Percentiles rank a stretch among this genome's conserved stretches.
Evolutionary conservation across 2,888 invertebrate genomes (phyloP).

Genomic region (Furcula furcula): DNA sequence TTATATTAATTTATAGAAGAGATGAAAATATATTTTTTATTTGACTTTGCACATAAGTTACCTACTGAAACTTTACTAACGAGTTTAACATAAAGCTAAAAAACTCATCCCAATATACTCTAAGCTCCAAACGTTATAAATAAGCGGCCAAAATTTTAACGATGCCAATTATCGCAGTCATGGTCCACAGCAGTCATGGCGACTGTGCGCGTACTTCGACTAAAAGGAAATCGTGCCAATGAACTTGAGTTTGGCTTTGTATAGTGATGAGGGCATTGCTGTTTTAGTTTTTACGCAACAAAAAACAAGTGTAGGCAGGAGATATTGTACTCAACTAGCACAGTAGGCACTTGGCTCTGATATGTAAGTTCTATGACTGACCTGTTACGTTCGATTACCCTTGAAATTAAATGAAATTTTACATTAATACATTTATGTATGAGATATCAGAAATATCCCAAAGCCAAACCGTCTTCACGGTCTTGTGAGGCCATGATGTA

Average conservation of each 20-base stretch:
- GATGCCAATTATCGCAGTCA: conserved; percentile 54
- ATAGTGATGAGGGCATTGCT: conserved; percentile 45
- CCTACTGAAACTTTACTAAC: too few species aligned
- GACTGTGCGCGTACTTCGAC: conserved; percentile 43
- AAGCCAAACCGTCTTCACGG: too few species aligned
- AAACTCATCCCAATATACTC: too few species aligned
- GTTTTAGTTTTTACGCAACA: conserved; percentile 51
- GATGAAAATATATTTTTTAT: too few species aligned
- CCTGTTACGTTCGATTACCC: conserved; percentile 32
- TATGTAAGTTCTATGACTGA: conserved; percentile 17
- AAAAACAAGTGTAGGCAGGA: conserved; percentile 27
- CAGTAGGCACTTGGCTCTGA: conserved; percentile 8
- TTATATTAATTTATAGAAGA: too few species aligned
- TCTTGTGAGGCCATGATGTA: too few species aligned
- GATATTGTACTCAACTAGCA: conserved; percentile 17
- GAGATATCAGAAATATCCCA: conserved; percentile 10
- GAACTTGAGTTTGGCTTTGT: conserved; percentile 64
- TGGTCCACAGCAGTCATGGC: conserved; percentile 54
- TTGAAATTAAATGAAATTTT: conserved; percentile 27
- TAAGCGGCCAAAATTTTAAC: conserved; percentile 29
- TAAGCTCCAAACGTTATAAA: conserved; percentile 15
- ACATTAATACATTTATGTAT: conserved; percentile 20
- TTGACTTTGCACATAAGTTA: too few species aligned
- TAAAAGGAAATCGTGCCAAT: conserved; percentile 64
- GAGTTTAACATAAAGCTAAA: too few species aligned